These are phyloP conservation scores for Tachystola acroxantha DNA, from an alignment of 2,888 invertebrate species.

Conservation along the genomic window DNA sequence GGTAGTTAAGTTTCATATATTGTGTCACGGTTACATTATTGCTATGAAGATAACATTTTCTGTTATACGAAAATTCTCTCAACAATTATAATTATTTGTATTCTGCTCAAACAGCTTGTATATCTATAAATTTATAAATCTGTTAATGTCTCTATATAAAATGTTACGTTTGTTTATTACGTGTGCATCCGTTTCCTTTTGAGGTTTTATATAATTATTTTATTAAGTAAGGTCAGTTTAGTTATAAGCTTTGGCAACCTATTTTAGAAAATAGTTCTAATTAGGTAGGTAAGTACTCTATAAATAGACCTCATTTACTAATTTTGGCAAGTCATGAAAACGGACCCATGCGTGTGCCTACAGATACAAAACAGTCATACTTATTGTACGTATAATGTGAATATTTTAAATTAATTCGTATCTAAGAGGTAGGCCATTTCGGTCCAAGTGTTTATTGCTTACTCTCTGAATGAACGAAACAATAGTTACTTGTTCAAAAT, in stretches of 20 bases:
- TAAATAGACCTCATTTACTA: background rate
- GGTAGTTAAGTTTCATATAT: slow-evolving; percentile 69
- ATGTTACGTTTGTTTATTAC: slow-evolving; percentile 8
- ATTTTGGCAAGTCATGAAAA: background rate
- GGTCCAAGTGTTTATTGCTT: slow-evolving; percentile 31
- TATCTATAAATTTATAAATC: slow-evolving; percentile 14
- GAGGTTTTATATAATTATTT: background rate
- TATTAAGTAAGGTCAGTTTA: background rate
- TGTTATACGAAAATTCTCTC: slow-evolving; percentile 55
- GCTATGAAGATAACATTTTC: slow-evolving; percentile 58
- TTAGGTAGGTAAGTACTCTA: no score
- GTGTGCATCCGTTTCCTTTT: slow-evolving; percentile 5
- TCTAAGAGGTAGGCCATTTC: slow-evolving; percentile 51
- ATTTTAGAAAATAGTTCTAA: background rate
- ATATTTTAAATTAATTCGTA: slow-evolving; percentile 16
- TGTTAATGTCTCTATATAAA: slow-evolving; percentile 27
- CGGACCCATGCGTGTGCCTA: background rate
- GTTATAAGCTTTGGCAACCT: no score
- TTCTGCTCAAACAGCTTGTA: slow-evolving; percentile 39
- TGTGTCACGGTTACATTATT: slow-evolving; percentile 57
- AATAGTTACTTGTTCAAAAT: no score
- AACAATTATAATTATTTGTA: slow-evolving; percentile 46
- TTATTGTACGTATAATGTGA: slow-evolving; percentile 4
- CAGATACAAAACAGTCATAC: slow-evolving; percentile 1
- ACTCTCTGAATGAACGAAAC: slow-evolving; percentile 16